These are phyloP conservation scores for Elephantulus edwardii DNA, from an alignment of 2,113 vertebrate genomes.

Conservation along the genomic window DNA sequence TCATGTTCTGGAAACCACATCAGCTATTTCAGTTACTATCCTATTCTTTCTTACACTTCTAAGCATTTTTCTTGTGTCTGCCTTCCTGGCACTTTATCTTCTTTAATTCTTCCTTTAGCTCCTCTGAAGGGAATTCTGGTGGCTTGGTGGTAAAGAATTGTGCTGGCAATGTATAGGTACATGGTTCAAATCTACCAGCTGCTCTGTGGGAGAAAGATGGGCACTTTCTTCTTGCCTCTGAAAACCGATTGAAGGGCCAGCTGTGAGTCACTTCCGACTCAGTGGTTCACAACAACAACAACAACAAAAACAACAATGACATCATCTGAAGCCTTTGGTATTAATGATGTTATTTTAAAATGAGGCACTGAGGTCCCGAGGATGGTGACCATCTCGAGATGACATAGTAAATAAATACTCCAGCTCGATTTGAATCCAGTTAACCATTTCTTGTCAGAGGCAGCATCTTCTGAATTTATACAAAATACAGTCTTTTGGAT, in stretches of 20 bases:
- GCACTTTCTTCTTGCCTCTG: no score
- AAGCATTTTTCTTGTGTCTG: background rate
- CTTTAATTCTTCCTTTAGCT: background rate
- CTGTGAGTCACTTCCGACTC: no score
- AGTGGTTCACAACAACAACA: no score
- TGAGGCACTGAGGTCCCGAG: background rate
- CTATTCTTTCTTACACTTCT: background rate
- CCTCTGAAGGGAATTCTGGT: no score
- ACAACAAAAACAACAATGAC: no score
- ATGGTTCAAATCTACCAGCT: no score
- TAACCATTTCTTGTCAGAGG: background rate
- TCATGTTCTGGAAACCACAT: background rate
- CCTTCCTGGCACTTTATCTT: background rate
- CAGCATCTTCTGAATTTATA: background rate
- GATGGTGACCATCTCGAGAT: background rate
- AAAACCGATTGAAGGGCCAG: no score
- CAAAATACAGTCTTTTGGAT: background rate
- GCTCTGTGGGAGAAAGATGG: no score
- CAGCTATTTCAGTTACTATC: background rate
- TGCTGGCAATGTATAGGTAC: no score
- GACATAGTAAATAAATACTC: background rate
- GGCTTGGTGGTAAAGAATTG: no score
- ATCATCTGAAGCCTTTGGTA: background rate
- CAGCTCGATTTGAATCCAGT: background rate
- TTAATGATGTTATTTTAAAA: background rate